Percentiles rank a stretch among this genome's conserved stretches.
Conservation (phyloP, 2,797 vertebrate genomes). For the Vireo griseus region DNA sequence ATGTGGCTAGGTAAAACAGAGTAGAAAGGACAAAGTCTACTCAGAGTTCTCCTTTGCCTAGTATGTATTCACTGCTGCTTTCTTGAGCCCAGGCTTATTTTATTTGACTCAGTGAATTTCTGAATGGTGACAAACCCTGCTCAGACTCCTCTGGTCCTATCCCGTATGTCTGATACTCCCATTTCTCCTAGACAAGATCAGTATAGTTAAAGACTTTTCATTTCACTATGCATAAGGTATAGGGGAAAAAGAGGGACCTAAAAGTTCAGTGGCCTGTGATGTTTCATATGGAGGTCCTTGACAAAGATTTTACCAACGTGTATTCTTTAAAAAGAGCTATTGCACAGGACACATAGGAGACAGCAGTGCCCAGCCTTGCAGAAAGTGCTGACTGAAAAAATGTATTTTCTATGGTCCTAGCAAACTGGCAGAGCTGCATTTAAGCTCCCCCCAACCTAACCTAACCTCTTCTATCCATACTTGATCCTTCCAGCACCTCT, state of each 20-base stretch:
- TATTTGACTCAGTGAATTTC: neutral
- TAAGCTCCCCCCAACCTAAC: neutral
- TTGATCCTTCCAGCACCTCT: neutral
- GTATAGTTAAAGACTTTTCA: neutral
- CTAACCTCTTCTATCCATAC: neutral
- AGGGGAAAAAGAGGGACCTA: neutral
- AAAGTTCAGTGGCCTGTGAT: neutral
- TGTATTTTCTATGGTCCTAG: neutral
- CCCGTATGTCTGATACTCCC: neutral
- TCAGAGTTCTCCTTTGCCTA: neutral
- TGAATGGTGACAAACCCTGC: neutral
- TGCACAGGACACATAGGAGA: neutral
- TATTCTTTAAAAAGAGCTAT: neutral
- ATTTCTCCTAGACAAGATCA: neutral
- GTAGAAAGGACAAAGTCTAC: neutral
- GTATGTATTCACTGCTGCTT: neutral
- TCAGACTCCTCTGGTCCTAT: neutral
- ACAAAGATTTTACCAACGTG: neutral
- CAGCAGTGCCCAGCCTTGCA: neutral
- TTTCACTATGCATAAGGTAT: neutral
- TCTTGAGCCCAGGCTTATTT: neutral
- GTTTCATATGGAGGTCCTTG: neutral
- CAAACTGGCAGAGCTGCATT: neutral
- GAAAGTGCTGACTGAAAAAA: neutral
- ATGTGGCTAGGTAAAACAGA: neutral